Conservation (phyloP, 2,888 invertebrate genomes). For the Celastrina argiolus region DNA sequence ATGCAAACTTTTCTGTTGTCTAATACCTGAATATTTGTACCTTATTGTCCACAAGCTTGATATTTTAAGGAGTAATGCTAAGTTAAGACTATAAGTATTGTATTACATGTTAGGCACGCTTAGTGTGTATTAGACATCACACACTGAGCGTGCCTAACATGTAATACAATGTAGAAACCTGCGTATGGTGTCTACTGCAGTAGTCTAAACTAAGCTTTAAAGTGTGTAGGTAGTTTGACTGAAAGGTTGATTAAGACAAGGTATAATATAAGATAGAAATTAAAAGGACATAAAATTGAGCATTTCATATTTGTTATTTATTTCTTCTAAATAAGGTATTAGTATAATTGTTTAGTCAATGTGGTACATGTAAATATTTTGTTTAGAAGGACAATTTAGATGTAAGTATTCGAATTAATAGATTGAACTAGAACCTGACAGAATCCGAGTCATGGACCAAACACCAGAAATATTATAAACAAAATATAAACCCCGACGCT, state of each 20-base stretch:
- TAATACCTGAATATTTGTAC: conserved; percentile 10
- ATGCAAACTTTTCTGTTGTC: neutral
- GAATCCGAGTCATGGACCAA: conserved; percentile 71
- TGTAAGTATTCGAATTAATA: conserved; percentile 72
- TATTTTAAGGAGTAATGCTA: conserved; percentile 19
- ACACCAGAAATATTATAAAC: conserved; percentile 54
- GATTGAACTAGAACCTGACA: conserved; percentile 32
- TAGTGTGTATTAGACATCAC: neutral
- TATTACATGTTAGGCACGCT: neutral
- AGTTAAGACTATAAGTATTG: neutral
- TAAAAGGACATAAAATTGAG: conserved; percentile 64
- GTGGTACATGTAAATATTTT: conserved; percentile 74
- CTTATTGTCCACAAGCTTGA: conserved; percentile 18
- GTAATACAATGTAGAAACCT: neutral
- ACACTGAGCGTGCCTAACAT: neutral
- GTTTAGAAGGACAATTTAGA: conserved; percentile 74
- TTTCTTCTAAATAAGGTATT: conserved; percentile 70
- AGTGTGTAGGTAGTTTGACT: conserved; percentile 8
- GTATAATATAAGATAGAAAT: conserved; percentile 63
- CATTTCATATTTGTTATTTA: conserved; percentile 77
- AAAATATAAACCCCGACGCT: conserved; percentile 39
- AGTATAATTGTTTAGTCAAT: conserved; percentile 74
- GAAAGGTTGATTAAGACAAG: conserved; percentile 55
- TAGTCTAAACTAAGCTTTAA: neutral
- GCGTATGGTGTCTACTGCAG: neutral